Evolutionary conservation across 2,888 invertebrate genomes (phyloP).

Genomic region (Julus scandinavius): DNA sequence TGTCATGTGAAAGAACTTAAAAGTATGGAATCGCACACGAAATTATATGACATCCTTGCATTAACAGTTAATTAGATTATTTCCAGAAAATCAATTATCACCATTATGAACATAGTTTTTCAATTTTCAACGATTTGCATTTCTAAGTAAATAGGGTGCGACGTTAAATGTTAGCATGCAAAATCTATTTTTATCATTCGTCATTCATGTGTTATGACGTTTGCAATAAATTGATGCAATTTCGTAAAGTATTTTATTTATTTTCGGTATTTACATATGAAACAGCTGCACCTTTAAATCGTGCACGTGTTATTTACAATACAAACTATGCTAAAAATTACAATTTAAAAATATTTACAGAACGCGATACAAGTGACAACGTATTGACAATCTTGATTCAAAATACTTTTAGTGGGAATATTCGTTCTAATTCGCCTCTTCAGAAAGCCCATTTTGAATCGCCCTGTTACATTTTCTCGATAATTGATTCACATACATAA

Average conservation of each 20-base stretch:
- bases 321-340: not conserved
- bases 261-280: slow-evolving; percentile 3
- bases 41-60: not conserved
- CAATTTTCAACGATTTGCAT: not conserved
- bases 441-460: too few relatives aligned
- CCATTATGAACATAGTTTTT: not conserved
- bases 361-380: not conserved
- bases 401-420: not conserved
- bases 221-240: not conserved
- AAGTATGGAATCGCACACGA: not conserved
- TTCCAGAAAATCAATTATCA: not conserved
- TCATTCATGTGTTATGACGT: not conserved
- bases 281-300: not conserved
- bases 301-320: not conserved
- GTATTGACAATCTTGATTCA: not conserved
- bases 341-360: slow-evolving; percentile 5
- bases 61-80: not conserved
- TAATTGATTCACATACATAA: not conserved
- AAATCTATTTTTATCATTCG: not conserved
- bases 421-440: too few relatives aligned
- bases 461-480: too few relatives aligned
- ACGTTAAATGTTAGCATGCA: not conserved
- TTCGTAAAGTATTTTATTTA: not conserved
- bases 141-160: not conserved
- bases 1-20: too few relatives aligned